Percentiles rank a stretch among this genome's conserved stretches.
phyloP scores from a whole-genome alignment of 2,797 vertebrate genomes.

The Parotocinclus haroldoi region DNA sequence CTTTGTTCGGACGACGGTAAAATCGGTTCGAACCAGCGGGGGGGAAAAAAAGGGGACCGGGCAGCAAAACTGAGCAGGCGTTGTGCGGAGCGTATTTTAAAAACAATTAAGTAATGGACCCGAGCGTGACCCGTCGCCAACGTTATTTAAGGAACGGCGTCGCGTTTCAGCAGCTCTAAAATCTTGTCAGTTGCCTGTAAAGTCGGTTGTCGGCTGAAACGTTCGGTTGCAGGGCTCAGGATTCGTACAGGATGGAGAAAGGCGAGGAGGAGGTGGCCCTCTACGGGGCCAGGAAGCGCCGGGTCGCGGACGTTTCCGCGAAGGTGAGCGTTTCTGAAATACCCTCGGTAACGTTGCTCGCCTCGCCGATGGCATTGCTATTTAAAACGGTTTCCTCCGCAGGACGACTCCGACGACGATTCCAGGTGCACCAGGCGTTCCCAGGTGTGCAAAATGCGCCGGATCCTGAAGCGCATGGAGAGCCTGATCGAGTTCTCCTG shows the following conservation, averaged over 20 bases:
- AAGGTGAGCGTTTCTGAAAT: conserved; percentile 54
- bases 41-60: too few species aligned
- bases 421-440: conserved; percentile 60
- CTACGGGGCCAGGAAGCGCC: conserved; percentile 79
- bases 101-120: too few species aligned
- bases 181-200: too few species aligned
- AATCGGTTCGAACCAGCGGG: too few species aligned
- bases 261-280: conserved; percentile 85
- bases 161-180: too few species aligned
- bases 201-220: background rate
- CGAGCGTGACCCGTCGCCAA: too few species aligned
- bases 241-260: conserved; percentile 77
- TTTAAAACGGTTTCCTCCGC: background rate
- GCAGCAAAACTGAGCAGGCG: too few species aligned
- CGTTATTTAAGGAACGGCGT: too few species aligned
- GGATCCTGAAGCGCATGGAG: conserved; percentile 56
- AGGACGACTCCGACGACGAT: conserved; percentile 85
- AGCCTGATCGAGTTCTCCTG: conserved; percentile 79
- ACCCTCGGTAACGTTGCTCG: background rate
- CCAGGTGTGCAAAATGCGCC: conserved; percentile 54
- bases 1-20: too few species aligned
- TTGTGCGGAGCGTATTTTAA: too few species aligned
- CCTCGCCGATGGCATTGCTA: too few species aligned
- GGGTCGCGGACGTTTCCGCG: conserved; percentile 70
- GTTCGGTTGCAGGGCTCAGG: conserved; percentile 73